Percentiles rank a stretch among this genome's conserved stretches.
phyloP scores from a whole-genome alignment of 2,113 vertebrate genomes.

The Apaloderma vittatum region DNA sequence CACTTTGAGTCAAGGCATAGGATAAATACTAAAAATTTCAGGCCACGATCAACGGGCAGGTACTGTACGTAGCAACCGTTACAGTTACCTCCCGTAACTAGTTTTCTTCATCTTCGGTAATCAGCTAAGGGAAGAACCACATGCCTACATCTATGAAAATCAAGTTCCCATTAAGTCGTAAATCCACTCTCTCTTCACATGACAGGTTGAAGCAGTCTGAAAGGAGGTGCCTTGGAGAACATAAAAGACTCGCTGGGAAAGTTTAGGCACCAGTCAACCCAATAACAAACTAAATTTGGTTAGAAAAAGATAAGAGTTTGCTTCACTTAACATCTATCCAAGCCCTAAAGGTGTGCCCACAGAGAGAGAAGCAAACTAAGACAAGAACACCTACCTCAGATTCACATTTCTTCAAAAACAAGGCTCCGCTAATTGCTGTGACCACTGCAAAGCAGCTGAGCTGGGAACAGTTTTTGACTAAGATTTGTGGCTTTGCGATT shows the following conservation, averaged over 20 bases:
- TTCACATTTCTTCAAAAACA: neutral
- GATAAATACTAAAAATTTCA: neutral
- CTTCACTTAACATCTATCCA: neutral
- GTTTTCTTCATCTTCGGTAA: neutral
- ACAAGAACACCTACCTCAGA: neutral
- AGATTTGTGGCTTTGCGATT: neutral
- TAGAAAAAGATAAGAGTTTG: constrained; percentile 12
- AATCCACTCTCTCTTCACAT: neutral
- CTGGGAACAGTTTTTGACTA: neutral
- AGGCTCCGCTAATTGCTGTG: neutral
- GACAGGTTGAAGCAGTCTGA: neutral
- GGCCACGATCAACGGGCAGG: neutral
- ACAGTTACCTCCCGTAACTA: neutral
- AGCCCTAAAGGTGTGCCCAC: neutral
- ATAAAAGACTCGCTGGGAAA: neutral
- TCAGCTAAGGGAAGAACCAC: constrained; percentile 1
- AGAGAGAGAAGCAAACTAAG: neutral
- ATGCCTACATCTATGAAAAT: neutral
- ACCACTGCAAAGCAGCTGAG: neutral
- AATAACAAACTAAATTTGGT: neutral
- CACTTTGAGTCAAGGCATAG: neutral
- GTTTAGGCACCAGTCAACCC: neutral
- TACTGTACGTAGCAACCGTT: neutral
- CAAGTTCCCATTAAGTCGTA: neutral
- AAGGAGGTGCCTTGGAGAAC: neutral